A percentile compares a stretch with the other conserved stretches of the same genome.
phyloP scores from a whole-genome alignment of 2,113 vertebrate genomes.

The Hoplias malabaricus region DNA sequence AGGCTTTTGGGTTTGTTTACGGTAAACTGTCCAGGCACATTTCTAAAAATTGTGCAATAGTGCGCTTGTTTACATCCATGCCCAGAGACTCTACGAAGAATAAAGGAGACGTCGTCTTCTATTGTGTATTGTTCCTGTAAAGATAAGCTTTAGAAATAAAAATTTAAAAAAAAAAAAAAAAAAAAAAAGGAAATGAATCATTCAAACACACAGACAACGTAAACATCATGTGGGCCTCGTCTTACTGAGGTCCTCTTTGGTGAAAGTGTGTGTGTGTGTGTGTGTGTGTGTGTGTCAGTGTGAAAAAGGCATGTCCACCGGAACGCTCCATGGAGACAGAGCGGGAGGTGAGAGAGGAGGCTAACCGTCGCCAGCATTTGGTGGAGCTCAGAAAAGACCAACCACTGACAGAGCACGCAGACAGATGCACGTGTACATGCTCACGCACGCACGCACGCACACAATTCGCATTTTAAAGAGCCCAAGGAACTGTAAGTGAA shows the following conservation, averaged over 20 bases:
- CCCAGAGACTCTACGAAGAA: background rate
- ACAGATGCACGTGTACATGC: background rate
- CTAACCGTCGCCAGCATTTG: slow-evolving; percentile 3
- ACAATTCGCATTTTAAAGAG: too few species aligned
- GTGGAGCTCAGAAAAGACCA: slow-evolving; percentile 28
- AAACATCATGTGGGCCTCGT: slow-evolving; percentile 37
- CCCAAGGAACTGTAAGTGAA: background rate
- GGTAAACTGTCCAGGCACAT: background rate
- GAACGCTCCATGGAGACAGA: slow-evolving; percentile 27
- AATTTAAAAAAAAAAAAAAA: too few species aligned
- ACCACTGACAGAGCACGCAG: background rate
- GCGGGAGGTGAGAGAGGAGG: slow-evolving; percentile 17
- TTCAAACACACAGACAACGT: slow-evolving; percentile 42
- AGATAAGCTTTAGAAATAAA: background rate
- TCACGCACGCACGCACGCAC: background rate
- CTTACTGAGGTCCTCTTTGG: slow-evolving; percentile 24
- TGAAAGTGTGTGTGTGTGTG: slow-evolving; percentile 16
- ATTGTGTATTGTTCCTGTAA: background rate
- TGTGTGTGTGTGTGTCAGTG: slow-evolving; percentile 15
- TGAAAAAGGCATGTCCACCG: slow-evolving; percentile 32
- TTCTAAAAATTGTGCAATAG: background rate
- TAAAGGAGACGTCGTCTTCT: background rate
- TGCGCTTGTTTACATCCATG: too few species aligned
- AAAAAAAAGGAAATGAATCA: slow-evolving; percentile 34
- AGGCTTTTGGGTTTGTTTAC: background rate